Conservation (phyloP, 2,888 invertebrate species). For the Lithophane ornitopus region DNA sequence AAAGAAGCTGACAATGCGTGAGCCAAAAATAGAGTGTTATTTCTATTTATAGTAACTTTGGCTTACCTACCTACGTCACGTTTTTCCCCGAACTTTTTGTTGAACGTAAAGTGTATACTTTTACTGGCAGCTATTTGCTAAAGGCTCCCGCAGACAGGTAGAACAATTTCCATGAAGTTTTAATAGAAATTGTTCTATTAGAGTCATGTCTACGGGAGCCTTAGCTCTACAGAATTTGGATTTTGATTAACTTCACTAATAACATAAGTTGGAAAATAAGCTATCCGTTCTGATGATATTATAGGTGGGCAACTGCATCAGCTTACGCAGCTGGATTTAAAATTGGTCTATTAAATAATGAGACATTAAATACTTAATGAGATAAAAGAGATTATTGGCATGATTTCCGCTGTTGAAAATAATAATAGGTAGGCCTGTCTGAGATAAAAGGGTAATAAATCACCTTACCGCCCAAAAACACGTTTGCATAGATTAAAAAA, state of each 20-base stretch:
- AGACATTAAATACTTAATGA: not conserved
- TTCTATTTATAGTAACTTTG: conserved; percentile 9
- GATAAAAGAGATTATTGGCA: no score
- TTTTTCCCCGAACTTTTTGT: conserved; percentile 37
- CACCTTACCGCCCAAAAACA: not conserved
- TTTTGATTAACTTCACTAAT: conserved; percentile 12
- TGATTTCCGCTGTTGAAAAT: not conserved
- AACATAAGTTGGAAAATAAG: not conserved
- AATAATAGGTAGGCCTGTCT: not conserved
- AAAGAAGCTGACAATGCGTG: conserved; percentile 1
- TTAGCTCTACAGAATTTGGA: not conserved
- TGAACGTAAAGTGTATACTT: conserved; percentile 9
- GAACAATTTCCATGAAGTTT: not conserved
- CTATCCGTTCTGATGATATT: not conserved
- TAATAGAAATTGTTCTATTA: not conserved
- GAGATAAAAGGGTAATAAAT: not conserved
- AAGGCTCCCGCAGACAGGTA: not conserved
- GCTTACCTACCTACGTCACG: conserved; percentile 7
- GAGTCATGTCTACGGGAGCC: not conserved
- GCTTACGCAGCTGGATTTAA: not conserved
- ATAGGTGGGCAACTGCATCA: not conserved
- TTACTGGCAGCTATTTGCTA: conserved; percentile 22
- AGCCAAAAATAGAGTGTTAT: conserved; percentile 16
- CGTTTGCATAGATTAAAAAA: not conserved
- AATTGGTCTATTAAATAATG: not conserved